Evolutionary conservation across 2,797 vertebrate genomes (phyloP), one percentile per base, ranked within the genome.

Genomic region (Enoplosus armatus): DNA sequence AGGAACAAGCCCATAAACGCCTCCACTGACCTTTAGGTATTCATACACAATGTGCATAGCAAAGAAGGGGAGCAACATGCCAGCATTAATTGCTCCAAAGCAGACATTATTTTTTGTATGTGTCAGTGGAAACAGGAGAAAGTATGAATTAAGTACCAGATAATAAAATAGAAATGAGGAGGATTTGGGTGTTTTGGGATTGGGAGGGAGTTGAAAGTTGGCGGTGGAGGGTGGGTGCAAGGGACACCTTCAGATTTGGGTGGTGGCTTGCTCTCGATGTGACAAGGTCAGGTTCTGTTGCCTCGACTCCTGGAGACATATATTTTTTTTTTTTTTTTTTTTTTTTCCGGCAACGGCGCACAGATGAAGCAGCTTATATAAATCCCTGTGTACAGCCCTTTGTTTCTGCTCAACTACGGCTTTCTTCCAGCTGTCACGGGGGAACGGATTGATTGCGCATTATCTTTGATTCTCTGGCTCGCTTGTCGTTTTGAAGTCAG

Each of bases 21-120:
- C 76, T 91, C 60, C 60, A 3, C 77, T 95, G 94, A 95, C 95
- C 93, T 95, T 95, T 94, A 80, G 79, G 83, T 86, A 72, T 81
- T 81, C 74, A 87, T 85, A 85, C 82, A 88, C 81, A 88, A 77
- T 48, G 20, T 72, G 85, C 75, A 82, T 75, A 56, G 56, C 54
- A 81, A 87, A 82, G 53, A 74, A 72, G 62, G 61, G 27, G 43
- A 84, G 71, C 84, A 85, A 86, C 82, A 89, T 79, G 77, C 18
- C 29, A 61, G 69, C 84, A 82, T 89, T 92, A 93, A 93, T 94
- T 93, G 93, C 82, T 87, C 83, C 87, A 85, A 88, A 85, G 78
- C 72, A 92, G 87, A 85, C 80, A 31, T 63, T 65, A 69, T 86
- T 83, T 88, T 85, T 60, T 75, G 41, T 69, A 9, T 39, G 26